Conservation (phyloP, 1,140 invertebrate genomes). For the Sipha flava region DNA sequence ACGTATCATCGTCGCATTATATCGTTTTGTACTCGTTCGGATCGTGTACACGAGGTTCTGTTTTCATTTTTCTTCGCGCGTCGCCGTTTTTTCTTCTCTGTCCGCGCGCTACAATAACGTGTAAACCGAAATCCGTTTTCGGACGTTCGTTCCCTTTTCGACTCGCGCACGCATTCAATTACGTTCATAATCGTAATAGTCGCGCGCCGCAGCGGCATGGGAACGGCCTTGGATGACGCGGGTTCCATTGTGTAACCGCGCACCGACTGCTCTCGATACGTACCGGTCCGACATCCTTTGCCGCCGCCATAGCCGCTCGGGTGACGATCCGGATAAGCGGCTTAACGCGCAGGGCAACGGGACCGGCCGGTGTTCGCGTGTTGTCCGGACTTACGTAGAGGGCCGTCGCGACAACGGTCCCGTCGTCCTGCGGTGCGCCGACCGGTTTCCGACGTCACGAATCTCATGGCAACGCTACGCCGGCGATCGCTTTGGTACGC, state of each 20-base stretch:
- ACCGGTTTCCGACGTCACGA: too few relatives aligned
- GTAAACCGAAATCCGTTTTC: not conserved
- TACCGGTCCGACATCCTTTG: slow-evolving; percentile 7
- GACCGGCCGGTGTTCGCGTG: too few relatives aligned
- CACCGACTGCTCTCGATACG: too few relatives aligned
- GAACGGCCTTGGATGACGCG: slow-evolving; percentile 8
- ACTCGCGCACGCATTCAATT: not conserved
- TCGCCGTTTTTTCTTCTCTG: not conserved
- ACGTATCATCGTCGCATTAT: too few relatives aligned
- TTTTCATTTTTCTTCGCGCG: not conserved
- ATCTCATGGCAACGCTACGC: too few relatives aligned
- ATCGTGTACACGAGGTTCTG: too few relatives aligned
- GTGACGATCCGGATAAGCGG: too few relatives aligned
- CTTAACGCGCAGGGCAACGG: not conserved
- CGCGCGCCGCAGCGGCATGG: not conserved
- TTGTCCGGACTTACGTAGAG: too few relatives aligned
- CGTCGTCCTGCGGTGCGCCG: too few relatives aligned
- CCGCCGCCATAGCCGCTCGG: not conserved
- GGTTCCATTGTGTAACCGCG: slow-evolving; percentile 22
- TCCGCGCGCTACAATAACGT: not conserved
- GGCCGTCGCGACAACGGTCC: too few relatives aligned
- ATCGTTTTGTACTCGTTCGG: too few relatives aligned
- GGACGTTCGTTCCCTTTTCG: slow-evolving; percentile 7
- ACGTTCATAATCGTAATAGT: slow-evolving; percentile 6
- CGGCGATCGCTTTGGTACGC: not conserved